phyloP scores from a whole-genome alignment of 2,888 invertebrate species.

The Pollenia angustigena region DNA sequence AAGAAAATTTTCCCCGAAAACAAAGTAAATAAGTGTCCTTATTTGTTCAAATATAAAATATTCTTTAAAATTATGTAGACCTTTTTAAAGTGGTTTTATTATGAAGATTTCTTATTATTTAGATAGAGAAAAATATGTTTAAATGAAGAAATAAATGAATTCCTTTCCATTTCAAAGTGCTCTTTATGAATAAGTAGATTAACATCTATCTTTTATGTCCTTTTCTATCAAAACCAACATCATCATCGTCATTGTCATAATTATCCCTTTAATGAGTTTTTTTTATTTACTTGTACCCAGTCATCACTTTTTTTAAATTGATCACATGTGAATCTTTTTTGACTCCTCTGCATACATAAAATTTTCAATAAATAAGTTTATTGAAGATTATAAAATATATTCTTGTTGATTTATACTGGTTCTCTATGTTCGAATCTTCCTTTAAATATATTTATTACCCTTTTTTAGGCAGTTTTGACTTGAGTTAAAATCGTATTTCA shows the following conservation, averaged over 20 bases:
- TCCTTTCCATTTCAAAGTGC: conserved; percentile 20
- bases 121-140: not conserved
- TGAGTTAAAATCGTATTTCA: too few species aligned
- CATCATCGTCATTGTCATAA: not conserved
- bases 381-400: too few species aligned
- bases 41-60: not conserved
- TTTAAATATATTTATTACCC: too few species aligned
- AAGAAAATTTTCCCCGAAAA: not conserved
- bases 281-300: too few species aligned
- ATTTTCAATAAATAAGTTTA: too few species aligned
- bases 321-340: too few species aligned
- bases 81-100: not conserved
- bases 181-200: conserved; percentile 64
- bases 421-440: too few species aligned
- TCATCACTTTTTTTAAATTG: too few species aligned
- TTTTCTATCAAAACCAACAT: conserved; percentile 36
- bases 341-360: too few species aligned
- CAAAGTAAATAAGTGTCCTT: not conserved
- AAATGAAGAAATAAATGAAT: not conserved
- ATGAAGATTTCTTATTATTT: conserved; percentile 22
- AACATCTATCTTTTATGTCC: conserved; percentile 66
- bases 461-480: too few species aligned
- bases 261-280: conserved; percentile 21
- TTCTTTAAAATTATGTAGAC: not conserved
- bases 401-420: too few species aligned